Conservation (phyloP, 2,888 invertebrate species). For the Anoplius nigerrimus region DNA sequence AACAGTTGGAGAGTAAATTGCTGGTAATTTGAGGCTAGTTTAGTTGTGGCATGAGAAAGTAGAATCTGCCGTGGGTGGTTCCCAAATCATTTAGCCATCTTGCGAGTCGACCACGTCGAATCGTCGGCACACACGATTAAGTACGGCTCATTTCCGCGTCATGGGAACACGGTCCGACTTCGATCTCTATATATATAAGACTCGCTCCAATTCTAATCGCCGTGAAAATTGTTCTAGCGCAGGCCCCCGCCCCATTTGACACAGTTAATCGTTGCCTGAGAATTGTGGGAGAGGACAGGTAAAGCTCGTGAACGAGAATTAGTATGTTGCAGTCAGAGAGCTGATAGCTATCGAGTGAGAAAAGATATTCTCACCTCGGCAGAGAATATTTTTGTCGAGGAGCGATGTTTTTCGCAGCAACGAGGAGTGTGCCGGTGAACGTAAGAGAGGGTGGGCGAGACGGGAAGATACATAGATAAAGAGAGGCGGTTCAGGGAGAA, state of each 20-base stretch:
- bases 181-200: constrained; percentile 31
- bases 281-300: too few relatives aligned
- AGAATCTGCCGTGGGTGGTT: constrained; percentile 53
- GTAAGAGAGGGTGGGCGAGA: constrained; percentile 12
- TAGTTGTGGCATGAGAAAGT: constrained; percentile 54
- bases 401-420: neutral
- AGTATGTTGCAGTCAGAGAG: too few relatives aligned
- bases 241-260: constrained; percentile 56
- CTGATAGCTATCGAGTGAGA: too few relatives aligned
- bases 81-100: constrained; percentile 71
- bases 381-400: too few relatives aligned
- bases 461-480: too few relatives aligned
- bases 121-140: constrained; percentile 68
- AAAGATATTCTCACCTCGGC: too few relatives aligned
- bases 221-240: constrained; percentile 71
- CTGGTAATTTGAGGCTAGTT: too few relatives aligned
- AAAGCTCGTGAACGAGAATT: too few relatives aligned
- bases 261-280: constrained; percentile 58
- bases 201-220: constrained; percentile 71
- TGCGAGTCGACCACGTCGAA: constrained; percentile 61
- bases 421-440: constrained; percentile 24
- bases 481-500: too few relatives aligned
- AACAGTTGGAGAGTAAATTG: too few relatives aligned
- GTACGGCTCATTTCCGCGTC: constrained; percentile 67
- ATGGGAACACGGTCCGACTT: constrained; percentile 65